These are phyloP conservation scores for Pachypeltis micranthus DNA, from an alignment of 1,140 invertebrate species.

Conservation along the genomic window DNA sequence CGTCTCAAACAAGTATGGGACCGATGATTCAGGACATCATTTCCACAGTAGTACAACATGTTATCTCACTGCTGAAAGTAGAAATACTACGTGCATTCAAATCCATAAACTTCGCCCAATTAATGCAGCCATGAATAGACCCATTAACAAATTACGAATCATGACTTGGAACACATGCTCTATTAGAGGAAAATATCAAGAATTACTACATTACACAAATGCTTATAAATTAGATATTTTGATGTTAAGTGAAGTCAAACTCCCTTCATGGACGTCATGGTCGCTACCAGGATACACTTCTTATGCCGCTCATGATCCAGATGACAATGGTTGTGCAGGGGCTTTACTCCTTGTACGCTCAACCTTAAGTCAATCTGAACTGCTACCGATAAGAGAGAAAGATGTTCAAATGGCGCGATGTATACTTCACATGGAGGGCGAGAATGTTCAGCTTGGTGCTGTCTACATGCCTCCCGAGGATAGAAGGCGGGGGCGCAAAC, in stretches of 20 bases:
- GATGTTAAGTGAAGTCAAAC: background rate
- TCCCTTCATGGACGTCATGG: background rate
- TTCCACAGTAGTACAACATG: background rate
- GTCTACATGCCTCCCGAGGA: too few species aligned
- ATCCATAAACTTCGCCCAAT: background rate
- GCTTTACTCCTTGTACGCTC: background rate
- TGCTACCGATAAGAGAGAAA: background rate
- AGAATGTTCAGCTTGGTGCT: too few species aligned
- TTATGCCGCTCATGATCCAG: background rate
- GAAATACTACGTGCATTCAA: background rate
- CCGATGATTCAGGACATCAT: background rate
- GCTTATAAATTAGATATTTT: background rate
- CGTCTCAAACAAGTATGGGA: background rate
- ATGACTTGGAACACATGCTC: background rate
- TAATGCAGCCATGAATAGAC: background rate
- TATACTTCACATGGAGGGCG: too few species aligned
- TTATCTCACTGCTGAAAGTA: background rate
- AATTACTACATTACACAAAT: background rate
- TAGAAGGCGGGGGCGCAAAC: too few species aligned
- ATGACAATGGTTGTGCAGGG: background rate
- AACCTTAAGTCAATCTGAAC: background rate
- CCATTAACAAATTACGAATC: background rate
- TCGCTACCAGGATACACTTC: background rate
- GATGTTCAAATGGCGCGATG: too few species aligned
- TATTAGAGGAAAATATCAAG: background rate